These are phyloP conservation scores for Drosophila santomea DNA, from an alignment of 1,140 invertebrate species.

Conservation along the genomic window DNA sequence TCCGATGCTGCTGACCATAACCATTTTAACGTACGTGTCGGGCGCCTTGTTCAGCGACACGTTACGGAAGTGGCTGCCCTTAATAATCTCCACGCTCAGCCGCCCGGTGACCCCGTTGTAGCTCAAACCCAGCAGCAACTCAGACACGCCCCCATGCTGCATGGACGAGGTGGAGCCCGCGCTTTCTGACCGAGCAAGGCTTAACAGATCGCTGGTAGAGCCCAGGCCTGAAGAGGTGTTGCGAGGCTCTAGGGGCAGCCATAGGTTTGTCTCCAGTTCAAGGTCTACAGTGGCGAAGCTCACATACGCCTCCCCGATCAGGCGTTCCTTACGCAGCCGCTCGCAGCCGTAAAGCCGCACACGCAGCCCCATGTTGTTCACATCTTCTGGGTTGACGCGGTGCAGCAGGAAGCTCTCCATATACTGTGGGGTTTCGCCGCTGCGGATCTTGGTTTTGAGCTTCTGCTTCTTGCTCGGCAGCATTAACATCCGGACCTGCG, in stretches of 20 bases:
- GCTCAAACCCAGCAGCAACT: constrained; percentile 94
- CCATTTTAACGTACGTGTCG: constrained; percentile 97
- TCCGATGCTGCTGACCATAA: constrained; percentile 95
- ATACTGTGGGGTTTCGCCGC: constrained; percentile 94
- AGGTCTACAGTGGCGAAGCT: constrained; percentile 95
- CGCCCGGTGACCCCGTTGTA: constrained; percentile 97
- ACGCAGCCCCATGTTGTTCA: constrained; percentile 94
- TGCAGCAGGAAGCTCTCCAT: constrained; percentile 96
- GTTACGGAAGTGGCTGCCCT: constrained; percentile 96
- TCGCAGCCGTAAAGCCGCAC: constrained; percentile 96
- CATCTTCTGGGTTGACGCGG: constrained; percentile 96
- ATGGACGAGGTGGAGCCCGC: constrained; percentile 97
- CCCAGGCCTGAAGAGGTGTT: constrained; percentile 89
- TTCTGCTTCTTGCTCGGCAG: constrained; percentile 96
- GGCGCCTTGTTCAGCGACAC: constrained; percentile 91
- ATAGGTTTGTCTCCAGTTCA: constrained; percentile 94
- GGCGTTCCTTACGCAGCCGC: constrained; percentile 93
- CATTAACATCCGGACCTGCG: constrained; percentile 93
- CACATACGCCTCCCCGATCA: constrained; percentile 95
- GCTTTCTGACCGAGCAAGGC: constrained; percentile 94
- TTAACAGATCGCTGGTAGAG: constrained; percentile 88
- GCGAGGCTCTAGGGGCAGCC: constrained; percentile 93
- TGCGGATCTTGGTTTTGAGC: constrained; percentile 95
- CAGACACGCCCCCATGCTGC: constrained; percentile 94
- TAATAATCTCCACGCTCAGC: constrained; percentile 94